Evolutionary conservation across 35 echinoderm and acorn worm species (phyloP), one percentile per base, ranked within the genome.

Genomic region (Lytechinus variegatus): DNA sequence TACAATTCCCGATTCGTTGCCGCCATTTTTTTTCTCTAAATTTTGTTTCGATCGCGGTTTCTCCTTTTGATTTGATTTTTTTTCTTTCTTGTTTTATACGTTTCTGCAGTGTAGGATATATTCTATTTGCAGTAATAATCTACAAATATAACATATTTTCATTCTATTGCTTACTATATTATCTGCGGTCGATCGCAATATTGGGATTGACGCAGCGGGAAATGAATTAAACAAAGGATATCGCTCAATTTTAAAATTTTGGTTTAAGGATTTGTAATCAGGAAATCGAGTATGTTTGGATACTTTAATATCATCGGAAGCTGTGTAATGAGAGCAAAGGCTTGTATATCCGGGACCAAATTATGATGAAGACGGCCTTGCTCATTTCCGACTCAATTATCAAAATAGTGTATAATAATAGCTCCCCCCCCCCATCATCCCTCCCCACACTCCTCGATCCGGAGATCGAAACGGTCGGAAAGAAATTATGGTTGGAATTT

Each of bases 211-310:
- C 61, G 21, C 24, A 24, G 14, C 12, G 66, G 66, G 66, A 79
- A 79, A 16, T 79, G 66, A 79, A 79, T 79, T 79, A 24, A 79
- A n/a, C 66, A 79, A 79, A 79, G 66, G 66, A 79, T 79, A 79
- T 79, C 5, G n/a, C n/a, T 79, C 66, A 24, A 24, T 79, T 79
- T 79, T 24, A 24, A 79, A 16, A 19, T 79, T 79, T 79, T 24
- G 21, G 66, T n/a, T 7, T 79, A n/a, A 79, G 66, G 66, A n/a
- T 79, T 79, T 79, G 66, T 79, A 79, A n/a, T 79, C 66, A 79
- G 66, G 66, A 79, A 79, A n/a, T 79, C 1, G 66, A 79, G 66
- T 79, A 79, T 79, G 19, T 79, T n/a, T 16, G 14, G 66, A 79
- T 79, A 79, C 66, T 79, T 79, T 79, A 6, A 79, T 79, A 79